Evolutionary conservation across 2,113 vertebrate genomes (phyloP).

Genomic region (Promerops cafer): DNA sequence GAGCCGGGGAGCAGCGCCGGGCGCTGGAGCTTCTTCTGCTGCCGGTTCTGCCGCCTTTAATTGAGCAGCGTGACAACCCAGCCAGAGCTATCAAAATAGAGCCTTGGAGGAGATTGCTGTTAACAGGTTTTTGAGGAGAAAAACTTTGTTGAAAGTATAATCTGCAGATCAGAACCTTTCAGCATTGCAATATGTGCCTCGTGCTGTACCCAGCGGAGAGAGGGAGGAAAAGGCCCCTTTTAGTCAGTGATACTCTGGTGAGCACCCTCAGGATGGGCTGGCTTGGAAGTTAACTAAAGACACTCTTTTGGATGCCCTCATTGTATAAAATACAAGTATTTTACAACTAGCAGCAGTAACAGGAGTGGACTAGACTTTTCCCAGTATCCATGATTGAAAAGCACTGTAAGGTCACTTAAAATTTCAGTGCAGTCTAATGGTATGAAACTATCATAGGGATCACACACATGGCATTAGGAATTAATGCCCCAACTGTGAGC

Average conservation of each 20-base stretch:
- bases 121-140: constrained; percentile 37
- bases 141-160: neutral
- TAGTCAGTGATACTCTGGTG: neutral
- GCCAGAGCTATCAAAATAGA: constrained; percentile 67
- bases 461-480: constrained; percentile 39
- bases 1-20: neutral
- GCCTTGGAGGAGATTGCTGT: constrained; percentile 59
- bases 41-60: constrained; percentile 63
- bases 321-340: constrained; percentile 23
- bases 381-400: constrained; percentile 39
- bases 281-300: constrained; percentile 44
- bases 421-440: constrained; percentile 47
- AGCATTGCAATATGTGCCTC: fast-evolving
- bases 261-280: neutral
- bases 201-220: neutral
- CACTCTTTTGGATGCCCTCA: neutral
- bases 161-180: neutral
- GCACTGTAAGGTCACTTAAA: constrained; percentile 52
- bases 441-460: constrained; percentile 40
- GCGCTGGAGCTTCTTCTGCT: constrained; percentile 44
- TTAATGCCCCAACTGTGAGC: constrained; percentile 36
- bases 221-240: constrained; percentile 2
- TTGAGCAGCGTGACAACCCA: constrained; percentile 59
- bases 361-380: neutral
- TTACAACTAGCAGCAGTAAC: constrained; percentile 34